Percentiles rank a stretch among this genome's conserved stretches.
Evolutionary conservation across 2,888 invertebrate genomes (phyloP).

Genomic region (Cheilosia vernalis): DNA sequence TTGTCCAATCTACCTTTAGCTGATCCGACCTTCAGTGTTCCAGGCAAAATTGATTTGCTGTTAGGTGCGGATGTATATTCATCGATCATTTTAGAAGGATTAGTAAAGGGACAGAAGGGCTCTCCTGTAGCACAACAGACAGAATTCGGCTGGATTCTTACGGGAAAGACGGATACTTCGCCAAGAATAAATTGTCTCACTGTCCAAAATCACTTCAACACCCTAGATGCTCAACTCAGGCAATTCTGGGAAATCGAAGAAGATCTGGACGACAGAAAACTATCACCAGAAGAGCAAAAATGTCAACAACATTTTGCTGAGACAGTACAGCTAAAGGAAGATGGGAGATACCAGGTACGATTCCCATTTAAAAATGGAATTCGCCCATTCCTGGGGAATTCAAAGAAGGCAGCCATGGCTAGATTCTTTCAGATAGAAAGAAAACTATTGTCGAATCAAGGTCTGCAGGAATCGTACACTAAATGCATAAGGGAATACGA

Average conservation of each 20-base stretch:
- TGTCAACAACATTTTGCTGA: not conserved
- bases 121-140: constrained; percentile 25
- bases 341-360: constrained; percentile 22
- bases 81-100: too few relatives aligned
- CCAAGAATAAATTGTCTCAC: not conserved
- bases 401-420: constrained; percentile 16
- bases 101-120: not conserved
- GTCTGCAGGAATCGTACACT: not conserved
- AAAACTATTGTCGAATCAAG: constrained; percentile 10
- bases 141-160: constrained; percentile 31
- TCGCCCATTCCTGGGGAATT: constrained; percentile 1
- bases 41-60: constrained; percentile 4
- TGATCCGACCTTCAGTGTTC: constrained; percentile 9
- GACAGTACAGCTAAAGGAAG: not conserved
- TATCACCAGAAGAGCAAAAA: not conserved
- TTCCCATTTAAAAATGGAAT: not conserved
- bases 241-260: not conserved
- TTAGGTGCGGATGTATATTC: too few relatives aligned
- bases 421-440: constrained; percentile 18
- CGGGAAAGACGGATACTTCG: not conserved
- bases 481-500: constrained; percentile 7
- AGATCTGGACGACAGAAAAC: not conserved
- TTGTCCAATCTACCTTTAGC: constrained; percentile 8
- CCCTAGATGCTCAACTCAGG: constrained; percentile 1
- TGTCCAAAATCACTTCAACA: constrained; percentile 9